Conservation (phyloP, 2,797 vertebrate genomes). For the Helarctos malayanus region DNA sequence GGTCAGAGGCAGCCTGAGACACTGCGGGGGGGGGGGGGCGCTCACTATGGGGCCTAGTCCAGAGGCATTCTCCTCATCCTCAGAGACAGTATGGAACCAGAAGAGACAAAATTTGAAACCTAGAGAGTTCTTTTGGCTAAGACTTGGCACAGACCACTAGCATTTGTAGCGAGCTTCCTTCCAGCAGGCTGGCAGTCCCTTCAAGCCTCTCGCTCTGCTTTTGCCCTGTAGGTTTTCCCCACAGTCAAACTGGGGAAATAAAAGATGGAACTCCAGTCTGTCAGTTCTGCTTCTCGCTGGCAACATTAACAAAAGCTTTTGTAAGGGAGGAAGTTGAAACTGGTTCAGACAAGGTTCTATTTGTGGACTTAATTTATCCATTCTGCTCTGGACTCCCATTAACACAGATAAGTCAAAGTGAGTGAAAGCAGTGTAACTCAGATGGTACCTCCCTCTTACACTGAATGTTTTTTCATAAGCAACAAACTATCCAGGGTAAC, state of each 20-base stretch:
- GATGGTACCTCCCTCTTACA: background rate
- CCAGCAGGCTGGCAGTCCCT: background rate
- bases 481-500: background rate
- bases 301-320: constrained; percentile 9
- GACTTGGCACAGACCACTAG: background rate
- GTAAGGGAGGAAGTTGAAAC: constrained; percentile 21
- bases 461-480: background rate
- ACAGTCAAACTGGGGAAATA: background rate
- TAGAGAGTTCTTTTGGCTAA: background rate
- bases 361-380: background rate
- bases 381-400: background rate
- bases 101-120: background rate
- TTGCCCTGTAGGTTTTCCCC: constrained; percentile 1
- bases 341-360: background rate
- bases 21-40: background rate
- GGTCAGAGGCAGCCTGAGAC: background rate
- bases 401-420: background rate
- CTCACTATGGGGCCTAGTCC: background rate
- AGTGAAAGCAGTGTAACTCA: background rate
- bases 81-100: background rate
- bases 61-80: background rate
- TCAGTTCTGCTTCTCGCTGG: constrained; percentile 30
- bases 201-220: background rate
- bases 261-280: background rate
- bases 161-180: background rate